Conservation (phyloP, 2,888 invertebrate genomes). For the Abscondita cerata region DNA sequence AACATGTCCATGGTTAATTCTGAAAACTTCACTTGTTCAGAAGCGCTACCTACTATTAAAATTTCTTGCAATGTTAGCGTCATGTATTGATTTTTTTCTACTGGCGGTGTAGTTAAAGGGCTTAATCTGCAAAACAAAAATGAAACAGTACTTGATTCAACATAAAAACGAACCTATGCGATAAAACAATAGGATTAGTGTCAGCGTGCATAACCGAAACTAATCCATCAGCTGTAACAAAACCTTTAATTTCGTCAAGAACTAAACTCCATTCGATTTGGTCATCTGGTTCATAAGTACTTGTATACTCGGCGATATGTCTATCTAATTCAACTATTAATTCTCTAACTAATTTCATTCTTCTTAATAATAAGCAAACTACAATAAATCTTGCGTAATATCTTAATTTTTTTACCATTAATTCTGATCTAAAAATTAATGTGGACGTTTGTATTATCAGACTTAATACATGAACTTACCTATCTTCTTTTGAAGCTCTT, state of each 20-base stretch:
- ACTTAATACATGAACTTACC: conserved; percentile 59
- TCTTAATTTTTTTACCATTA: conserved; percentile 96
- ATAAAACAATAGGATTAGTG: conserved; percentile 82
- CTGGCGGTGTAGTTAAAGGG: conserved; percentile 82
- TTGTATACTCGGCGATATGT: conserved; percentile 94
- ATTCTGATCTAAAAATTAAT: conserved; percentile 69
- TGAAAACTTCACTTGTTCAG: conserved; percentile 95
- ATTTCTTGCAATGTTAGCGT: conserved; percentile 91
- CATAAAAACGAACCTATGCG: conserved; percentile 71
- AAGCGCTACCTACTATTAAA: conserved; percentile 90
- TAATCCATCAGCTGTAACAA: conserved; percentile 90
- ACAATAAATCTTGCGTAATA: conserved; percentile 97
- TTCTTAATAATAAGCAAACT: conserved; percentile 91
- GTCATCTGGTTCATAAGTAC: conserved; percentile 96
- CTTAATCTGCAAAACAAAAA: conserved; percentile 68
- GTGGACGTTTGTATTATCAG: not conserved
- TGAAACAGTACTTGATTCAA: too few relatives aligned
- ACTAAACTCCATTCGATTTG: conserved; percentile 96
- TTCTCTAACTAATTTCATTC: conserved; percentile 91
- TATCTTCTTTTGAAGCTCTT: conserved; percentile 89
- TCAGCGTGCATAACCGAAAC: conserved; percentile 89
- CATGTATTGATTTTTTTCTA: conserved; percentile 87
- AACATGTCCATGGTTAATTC: conserved; percentile 98
- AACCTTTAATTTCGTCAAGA: conserved; percentile 92
- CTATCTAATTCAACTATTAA: conserved; percentile 90